Evolutionary conservation across 2,797 vertebrate genomes (phyloP).

Genomic region (Pelobates cultripes): DNA sequence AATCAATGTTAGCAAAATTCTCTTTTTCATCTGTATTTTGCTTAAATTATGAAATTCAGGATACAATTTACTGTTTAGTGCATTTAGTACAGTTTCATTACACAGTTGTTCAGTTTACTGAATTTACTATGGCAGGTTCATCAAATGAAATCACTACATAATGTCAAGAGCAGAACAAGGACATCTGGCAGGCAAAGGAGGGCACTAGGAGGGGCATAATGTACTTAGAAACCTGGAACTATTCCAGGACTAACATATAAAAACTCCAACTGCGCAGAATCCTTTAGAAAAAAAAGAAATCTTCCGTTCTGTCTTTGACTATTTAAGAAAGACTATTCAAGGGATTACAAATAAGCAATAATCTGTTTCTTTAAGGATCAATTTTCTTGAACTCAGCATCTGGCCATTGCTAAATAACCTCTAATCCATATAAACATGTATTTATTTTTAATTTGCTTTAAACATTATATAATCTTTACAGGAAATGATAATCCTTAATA

Average conservation of each 20-base stretch:
- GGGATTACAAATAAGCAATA: slow-evolving; percentile 41
- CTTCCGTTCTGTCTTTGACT: slow-evolving; percentile 30
- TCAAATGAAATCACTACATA: background rate
- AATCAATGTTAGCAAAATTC: too few relatives aligned
- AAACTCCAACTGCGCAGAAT: background rate
- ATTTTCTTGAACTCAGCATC: slow-evolving; percentile 22
- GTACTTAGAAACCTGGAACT: slow-evolving; percentile 24
- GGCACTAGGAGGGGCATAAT: slow-evolving; percentile 27
- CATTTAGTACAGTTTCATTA: too few relatives aligned
- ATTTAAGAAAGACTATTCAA: slow-evolving; percentile 42
- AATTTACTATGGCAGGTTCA: background rate
- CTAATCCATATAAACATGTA: slow-evolving; percentile 46
- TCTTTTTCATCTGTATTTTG: too few relatives aligned
- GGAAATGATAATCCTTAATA: slow-evolving; percentile 21
- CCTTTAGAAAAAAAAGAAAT: slow-evolving; percentile 6
- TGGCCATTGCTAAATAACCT: slow-evolving; percentile 6
- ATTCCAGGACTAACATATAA: slow-evolving; percentile 33
- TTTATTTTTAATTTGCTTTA: slow-evolving; percentile 30
- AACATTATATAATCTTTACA: slow-evolving; percentile 44
- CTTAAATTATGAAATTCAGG: too few relatives aligned
- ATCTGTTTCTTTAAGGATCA: slow-evolving; percentile 33
- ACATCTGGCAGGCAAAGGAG: slow-evolving; percentile 35
- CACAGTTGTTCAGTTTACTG: background rate
- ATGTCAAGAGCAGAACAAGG: background rate
- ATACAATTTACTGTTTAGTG: too few relatives aligned